Evolutionary conservation across 2,113 vertebrate species (phyloP), one percentile per base, ranked within the genome.

Genomic region (Passer domesticus): DNA sequence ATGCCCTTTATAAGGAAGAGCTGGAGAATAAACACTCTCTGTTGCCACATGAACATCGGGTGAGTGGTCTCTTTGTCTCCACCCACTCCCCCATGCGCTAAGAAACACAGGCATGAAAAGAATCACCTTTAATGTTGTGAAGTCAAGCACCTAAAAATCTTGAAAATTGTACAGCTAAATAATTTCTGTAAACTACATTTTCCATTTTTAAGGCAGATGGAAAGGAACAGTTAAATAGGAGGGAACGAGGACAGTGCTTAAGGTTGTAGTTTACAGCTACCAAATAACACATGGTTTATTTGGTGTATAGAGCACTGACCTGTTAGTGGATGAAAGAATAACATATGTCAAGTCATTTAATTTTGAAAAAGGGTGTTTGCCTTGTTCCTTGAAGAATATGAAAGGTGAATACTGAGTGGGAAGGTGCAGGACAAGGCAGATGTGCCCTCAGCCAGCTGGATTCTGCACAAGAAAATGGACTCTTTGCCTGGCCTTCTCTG

Each of bases 41-140:
- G 10, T 18, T 37, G 10, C 58, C n/a, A 11, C 35, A 27, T 60
- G 58, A 37, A 60, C n/a, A 27, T 37, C 22, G 2, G 22, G 15
- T 59, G 22, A 24, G 22, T 60, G 35, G 58, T 60, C n/a, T 60
- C 35, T 58, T n/a, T 24, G 23, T 37, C 24, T 60, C 58, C 58
- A 3, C 11, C 58, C n/a, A 25, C 15, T 35, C n/a, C 23, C 23
- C 10, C n/a, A 6, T 0, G 5, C 23, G 17, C 58, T 25, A 25
- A 24, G 9, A 59, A 15, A 4, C 5, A 18, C 0, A 0, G 67
- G 15, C 20, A 4, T 73, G n/a, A 7, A 46, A 81, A 49, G 17
- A 82, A 59, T 58, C 6, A 13, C 33, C 23, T 75, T 55, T 79
- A 60, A 27, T 1, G 0, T 49, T 66, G n/a, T 35, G 23, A 66